These are phyloP conservation scores for Fissipunctia ypsillon DNA, from an alignment of 2,888 invertebrate species.

Conservation along the genomic window DNA sequence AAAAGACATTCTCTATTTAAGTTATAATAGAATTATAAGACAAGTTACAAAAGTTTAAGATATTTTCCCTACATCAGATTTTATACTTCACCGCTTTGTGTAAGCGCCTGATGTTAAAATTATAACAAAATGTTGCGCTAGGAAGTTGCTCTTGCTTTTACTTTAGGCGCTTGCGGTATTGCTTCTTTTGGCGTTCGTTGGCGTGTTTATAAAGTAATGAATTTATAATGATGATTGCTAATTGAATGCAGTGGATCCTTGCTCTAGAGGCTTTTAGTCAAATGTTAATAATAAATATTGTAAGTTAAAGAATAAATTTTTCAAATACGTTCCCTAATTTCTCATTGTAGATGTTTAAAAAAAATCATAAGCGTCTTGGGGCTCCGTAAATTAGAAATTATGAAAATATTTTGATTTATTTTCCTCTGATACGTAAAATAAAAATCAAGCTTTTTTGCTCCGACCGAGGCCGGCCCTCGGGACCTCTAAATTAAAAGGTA, in stretches of 20 bases:
- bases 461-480: constrained; percentile 51
- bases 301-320: background rate
- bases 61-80: constrained; percentile 44
- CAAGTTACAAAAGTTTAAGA: constrained; percentile 39
- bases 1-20: background rate
- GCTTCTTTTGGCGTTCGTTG: constrained; percentile 33
- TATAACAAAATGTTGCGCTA: constrained; percentile 56
- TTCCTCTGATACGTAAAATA: constrained; percentile 61
- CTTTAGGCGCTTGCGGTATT: constrained; percentile 51
- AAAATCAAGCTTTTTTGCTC: constrained; percentile 54
- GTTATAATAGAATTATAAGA: constrained; percentile 33
- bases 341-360: constrained; percentile 20
- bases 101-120: constrained; percentile 64
- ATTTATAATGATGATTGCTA: constrained; percentile 24
- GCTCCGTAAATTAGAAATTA: constrained; percentile 59
- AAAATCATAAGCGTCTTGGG: constrained; percentile 46
- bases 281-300: background rate
- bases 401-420: constrained; percentile 66
- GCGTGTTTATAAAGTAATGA: constrained; percentile 17
- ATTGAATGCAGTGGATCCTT: constrained; percentile 8
- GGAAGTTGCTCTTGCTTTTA: constrained; percentile 58
- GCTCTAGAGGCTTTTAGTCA: background rate
- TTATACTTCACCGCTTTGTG: constrained; percentile 42
- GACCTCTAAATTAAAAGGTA: constrained; percentile 66
- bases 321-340: constrained; percentile 11